Conservation (phyloP, 2,888 invertebrate species). For the Acrobasis consociella region DNA sequence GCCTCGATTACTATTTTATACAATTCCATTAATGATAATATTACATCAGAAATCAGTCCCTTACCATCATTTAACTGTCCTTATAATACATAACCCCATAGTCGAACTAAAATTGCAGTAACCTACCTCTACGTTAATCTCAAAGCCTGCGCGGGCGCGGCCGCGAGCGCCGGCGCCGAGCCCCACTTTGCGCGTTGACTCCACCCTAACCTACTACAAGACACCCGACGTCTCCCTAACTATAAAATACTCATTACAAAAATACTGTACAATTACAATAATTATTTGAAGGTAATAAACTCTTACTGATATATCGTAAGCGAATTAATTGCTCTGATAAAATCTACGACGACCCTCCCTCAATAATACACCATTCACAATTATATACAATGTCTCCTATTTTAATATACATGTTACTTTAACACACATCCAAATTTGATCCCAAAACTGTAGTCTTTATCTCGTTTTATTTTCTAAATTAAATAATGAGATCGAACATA, state of each 20-base stretch:
- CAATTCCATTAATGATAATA: slow-evolving; percentile 75
- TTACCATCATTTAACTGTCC: slow-evolving; percentile 68
- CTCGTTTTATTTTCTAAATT: slow-evolving; percentile 81
- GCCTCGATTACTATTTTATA: slow-evolving; percentile 75
- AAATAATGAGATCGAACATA: slow-evolving; percentile 82
- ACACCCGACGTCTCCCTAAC: slow-evolving; percentile 48
- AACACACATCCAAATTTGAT: slow-evolving; percentile 82
- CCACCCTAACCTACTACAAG: slow-evolving; percentile 38
- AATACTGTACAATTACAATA: slow-evolving; percentile 81
- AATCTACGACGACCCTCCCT: slow-evolving; percentile 56
- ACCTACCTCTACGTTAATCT: slow-evolving; percentile 74
- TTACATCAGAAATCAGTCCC: slow-evolving; percentile 78
- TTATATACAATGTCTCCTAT: slow-evolving; percentile 75
- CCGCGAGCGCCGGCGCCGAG: slow-evolving; percentile 24
- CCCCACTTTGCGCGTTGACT: slow-evolving; percentile 29
- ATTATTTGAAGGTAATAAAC: slow-evolving; percentile 77
- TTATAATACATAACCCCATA: slow-evolving; percentile 76
- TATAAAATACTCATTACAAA: slow-evolving; percentile 80
- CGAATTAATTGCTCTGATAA: slow-evolving; percentile 65
- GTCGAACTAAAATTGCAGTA: slow-evolving; percentile 73
- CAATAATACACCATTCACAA: slow-evolving; percentile 79
- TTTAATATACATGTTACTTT: slow-evolving; percentile 76
- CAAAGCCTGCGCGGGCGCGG: slow-evolving; percentile 48
- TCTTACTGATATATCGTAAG: slow-evolving; percentile 68
- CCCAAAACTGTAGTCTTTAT: slow-evolving; percentile 82